These are phyloP conservation scores for Pogoniulus pusillus DNA, from an alignment of 2,797 vertebrate genomes.

Conservation along the genomic window DNA sequence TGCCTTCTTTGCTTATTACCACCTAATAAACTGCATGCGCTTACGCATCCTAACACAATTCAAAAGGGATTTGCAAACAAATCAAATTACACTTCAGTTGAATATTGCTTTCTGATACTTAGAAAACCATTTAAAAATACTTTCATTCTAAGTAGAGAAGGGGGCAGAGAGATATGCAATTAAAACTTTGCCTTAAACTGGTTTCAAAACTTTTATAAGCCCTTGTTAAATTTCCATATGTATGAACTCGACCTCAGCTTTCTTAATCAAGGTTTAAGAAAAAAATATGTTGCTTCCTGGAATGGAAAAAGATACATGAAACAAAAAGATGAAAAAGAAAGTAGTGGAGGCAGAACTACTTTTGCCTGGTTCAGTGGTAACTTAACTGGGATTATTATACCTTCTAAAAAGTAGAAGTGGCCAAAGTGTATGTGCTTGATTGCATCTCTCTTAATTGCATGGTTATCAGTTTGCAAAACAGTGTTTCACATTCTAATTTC, in stretches of 20 bases:
- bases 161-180: background rate
- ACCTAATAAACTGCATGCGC: constrained; percentile 68
- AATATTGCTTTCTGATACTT: background rate
- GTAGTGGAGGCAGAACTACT: background rate
- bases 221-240: background rate
- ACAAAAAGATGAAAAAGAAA: background rate
- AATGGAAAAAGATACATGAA: background rate
- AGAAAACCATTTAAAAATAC: background rate
- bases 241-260: background rate
- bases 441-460: constrained; percentile 58
- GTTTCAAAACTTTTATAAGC: background rate
- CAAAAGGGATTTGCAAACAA: constrained; percentile 64
- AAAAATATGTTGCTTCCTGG: background rate
- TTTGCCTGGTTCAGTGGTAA: background rate
- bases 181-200: background rate
- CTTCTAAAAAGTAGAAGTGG: background rate
- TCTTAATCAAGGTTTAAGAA: background rate
- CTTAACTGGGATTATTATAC: background rate
- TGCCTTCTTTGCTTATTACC: constrained; percentile 61
- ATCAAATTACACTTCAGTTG: constrained; percentile 37
- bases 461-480: constrained; percentile 28
- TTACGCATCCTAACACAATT: constrained; percentile 53
- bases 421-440: constrained; percentile 48
- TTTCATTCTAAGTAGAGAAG: constrained; percentile 16
- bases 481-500: background rate